Conservation (phyloP, 92 coral and sea anemone species). For the Hydrozoanthus gracilis region DNA sequence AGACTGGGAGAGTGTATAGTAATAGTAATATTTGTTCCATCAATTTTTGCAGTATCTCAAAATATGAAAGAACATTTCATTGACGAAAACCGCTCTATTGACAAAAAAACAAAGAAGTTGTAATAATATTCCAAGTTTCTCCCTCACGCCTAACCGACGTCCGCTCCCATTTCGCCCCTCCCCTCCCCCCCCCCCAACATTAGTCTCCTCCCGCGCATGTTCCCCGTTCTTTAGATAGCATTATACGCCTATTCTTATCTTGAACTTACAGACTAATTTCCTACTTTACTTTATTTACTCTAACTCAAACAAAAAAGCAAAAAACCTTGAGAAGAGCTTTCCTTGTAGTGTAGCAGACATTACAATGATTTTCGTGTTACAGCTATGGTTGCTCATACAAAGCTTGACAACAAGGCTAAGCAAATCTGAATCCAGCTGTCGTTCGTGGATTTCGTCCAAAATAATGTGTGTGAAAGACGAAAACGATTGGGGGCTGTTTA, state of each 20-base stretch:
- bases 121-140: no score
- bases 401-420: constrained; percentile 54
- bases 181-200: no score
- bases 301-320: background rate
- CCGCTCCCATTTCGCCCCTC: no score
- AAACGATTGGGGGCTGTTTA: constrained; percentile 41
- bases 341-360: constrained; percentile 58
- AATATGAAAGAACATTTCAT: no score
- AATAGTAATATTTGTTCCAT: no score
- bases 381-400: background rate
- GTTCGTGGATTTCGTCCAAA: constrained; percentile 56
- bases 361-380: constrained; percentile 42
- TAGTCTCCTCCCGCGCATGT: no score
- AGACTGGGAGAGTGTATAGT: background rate
- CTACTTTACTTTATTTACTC: no score
- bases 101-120: background rate
- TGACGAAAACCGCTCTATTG: no score
- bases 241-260: no score
- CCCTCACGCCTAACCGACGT: no score
- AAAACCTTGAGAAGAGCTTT: constrained; percentile 39
- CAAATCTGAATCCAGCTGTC: constrained; percentile 44
- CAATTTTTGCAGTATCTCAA: background rate
- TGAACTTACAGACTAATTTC: no score
- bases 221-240: no score
- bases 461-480: constrained; percentile 25